Conservation (phyloP, 2,113 vertebrate species). For the Phycodurus eques region DNA sequence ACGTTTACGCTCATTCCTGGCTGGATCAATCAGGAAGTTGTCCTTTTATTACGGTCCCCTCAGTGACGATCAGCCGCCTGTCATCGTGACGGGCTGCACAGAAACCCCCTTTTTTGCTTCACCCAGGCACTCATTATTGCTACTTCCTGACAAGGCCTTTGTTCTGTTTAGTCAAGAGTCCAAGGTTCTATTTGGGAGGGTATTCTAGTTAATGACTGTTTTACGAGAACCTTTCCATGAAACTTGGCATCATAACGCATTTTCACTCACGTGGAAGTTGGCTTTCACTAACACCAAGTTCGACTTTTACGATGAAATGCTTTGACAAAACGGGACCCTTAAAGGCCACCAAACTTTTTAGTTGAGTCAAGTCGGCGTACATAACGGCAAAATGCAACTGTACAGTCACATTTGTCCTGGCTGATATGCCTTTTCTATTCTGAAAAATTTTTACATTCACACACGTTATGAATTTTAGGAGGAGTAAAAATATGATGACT, state of each 20-base stretch:
- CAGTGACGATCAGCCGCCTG: constrained; percentile 11
- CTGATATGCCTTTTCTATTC: too few relatives aligned
- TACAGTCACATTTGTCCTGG: too few relatives aligned
- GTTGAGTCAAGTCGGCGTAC: too few relatives aligned
- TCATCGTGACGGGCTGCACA: not conserved
- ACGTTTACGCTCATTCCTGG: constrained; percentile 8
- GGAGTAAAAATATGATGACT: not conserved
- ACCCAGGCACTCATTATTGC: constrained; percentile 17
- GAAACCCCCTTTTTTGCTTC: constrained; percentile 26
- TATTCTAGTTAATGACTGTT: constrained; percentile 12
- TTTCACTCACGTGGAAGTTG: not conserved
- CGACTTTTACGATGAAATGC: not conserved
- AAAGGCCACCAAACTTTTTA: not conserved
- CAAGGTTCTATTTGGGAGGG: constrained; percentile 17
- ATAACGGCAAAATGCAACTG: too few relatives aligned
- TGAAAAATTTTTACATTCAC: too few relatives aligned
- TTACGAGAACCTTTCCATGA: not conserved
- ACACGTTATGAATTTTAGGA: not conserved
- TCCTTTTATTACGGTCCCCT: constrained; percentile 28
- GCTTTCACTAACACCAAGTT: not conserved
- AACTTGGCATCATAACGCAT: not conserved
- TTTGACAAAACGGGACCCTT: not conserved
- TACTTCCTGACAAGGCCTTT: not conserved
- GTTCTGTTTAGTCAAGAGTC: constrained; percentile 4
- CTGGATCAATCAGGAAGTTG: constrained; percentile 23